Conservation (phyloP, 2,888 invertebrate genomes). For the Eurytoma adleriae region DNA sequence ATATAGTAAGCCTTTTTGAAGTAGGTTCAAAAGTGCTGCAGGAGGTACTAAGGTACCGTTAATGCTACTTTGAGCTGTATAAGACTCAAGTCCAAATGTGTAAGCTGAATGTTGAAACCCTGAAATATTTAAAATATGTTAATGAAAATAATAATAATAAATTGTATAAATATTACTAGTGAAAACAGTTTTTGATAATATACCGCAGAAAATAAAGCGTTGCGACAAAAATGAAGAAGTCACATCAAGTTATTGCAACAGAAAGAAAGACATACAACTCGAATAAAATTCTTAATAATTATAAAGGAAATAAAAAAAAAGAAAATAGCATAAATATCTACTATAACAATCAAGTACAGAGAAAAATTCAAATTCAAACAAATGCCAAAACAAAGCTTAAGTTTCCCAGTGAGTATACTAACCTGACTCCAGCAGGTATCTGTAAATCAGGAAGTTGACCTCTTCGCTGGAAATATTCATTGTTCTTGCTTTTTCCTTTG, state of each 20-base stretch:
- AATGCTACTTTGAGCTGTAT: slow-evolving; percentile 98
- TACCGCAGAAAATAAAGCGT: too few species aligned
- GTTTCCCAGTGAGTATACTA: slow-evolving; percentile 69
- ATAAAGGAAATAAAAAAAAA: not conserved
- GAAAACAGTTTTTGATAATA: not conserved
- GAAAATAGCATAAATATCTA: too few species aligned
- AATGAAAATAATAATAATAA: not conserved
- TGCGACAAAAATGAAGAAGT: too few species aligned
- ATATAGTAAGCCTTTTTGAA: slow-evolving; percentile 98
- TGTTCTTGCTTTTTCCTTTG: slow-evolving; percentile 53
- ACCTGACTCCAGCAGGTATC: slow-evolving; percentile 99
- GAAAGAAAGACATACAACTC: not conserved
- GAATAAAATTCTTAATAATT: not conserved
- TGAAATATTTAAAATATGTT: slow-evolving; percentile 72
- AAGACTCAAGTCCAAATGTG: slow-evolving; percentile 98
- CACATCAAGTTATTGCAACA: too few species aligned
- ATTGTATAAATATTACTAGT: not conserved
- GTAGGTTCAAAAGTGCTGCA: slow-evolving; percentile 93
- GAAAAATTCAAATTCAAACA: slow-evolving; percentile 35
- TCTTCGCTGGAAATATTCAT: slow-evolving; percentile 99
- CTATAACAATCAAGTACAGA: not conserved
- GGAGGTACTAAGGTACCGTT: slow-evolving; percentile 98
- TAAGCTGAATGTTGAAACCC: slow-evolving; percentile 99
- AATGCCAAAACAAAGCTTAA: slow-evolving; percentile 42
- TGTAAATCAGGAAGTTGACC: slow-evolving; percentile 98